phyloP scores from a whole-genome alignment of 2,888 invertebrate species.

The Proisotoma minuta region DNA sequence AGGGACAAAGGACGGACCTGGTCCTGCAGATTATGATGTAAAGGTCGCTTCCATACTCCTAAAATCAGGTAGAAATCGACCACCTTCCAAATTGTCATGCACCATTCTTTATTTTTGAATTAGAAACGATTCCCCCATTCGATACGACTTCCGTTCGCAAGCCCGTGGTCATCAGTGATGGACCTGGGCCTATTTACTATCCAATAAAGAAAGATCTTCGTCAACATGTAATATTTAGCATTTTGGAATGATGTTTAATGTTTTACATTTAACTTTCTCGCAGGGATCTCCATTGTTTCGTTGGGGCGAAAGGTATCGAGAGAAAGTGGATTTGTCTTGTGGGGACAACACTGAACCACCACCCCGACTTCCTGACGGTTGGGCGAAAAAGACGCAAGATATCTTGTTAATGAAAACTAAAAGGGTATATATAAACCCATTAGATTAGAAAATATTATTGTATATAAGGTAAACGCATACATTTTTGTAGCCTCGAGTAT shows the following conservation, averaged over 20 bases:
- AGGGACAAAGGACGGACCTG: constrained; percentile 26
- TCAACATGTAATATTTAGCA: neutral
- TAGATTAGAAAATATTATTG: neutral
- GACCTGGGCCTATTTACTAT: constrained; percentile 12
- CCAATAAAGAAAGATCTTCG: neutral
- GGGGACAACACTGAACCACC: neutral
- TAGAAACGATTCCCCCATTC: constrained; percentile 39
- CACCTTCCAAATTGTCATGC: neutral
- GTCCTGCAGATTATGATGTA: constrained; percentile 34
- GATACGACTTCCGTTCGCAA: constrained; percentile 15
- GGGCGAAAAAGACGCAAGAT: constrained; percentile 20
- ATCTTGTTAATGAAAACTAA: constrained; percentile 25
- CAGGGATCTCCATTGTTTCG: neutral
- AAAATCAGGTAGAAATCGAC: constrained; percentile 11
- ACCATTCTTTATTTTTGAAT: neutral
- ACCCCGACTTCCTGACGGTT: constrained; percentile 14
- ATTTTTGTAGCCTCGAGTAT: constrained; percentile 29
- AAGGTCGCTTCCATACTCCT: constrained; percentile 17
- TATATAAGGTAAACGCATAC: neutral
- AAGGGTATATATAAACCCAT: constrained; percentile 18
- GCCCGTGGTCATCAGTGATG: neutral
- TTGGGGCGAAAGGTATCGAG: neutral
- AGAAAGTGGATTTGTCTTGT: neutral
- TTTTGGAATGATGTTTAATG: neutral
- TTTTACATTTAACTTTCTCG: neutral